Percentiles rank a stretch among this genome's conserved stretches.
Conservation (phyloP, 2,113 vertebrate genomes). For the Callipepla californica region DNA sequence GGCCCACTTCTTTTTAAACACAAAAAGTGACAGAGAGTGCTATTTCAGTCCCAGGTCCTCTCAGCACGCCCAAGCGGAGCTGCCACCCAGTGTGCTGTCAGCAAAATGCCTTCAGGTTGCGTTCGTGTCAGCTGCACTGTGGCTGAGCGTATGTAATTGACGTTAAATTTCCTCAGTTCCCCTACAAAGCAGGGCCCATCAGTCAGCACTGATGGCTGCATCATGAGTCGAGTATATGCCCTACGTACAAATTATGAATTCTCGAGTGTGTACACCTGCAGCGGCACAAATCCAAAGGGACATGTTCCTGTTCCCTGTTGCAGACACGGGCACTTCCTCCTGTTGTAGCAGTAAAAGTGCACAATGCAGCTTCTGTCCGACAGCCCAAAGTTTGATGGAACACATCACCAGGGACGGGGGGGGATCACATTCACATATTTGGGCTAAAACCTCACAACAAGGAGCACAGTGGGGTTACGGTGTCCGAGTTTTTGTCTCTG, state of each 20-base stretch:
- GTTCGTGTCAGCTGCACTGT: accelerated
- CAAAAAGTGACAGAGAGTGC: not conserved
- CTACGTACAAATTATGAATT: not conserved
- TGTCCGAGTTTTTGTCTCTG: not conserved
- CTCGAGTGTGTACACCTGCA: not conserved
- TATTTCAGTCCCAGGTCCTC: not conserved
- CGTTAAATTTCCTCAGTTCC: not conserved
- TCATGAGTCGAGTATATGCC: accelerated
- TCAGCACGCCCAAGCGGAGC: not conserved
- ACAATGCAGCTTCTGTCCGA: not conserved
- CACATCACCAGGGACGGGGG: not conserved
- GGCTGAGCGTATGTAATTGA: accelerated
- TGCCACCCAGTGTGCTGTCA: not conserved
- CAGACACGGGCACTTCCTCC: not conserved
- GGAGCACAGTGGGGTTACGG: not conserved
- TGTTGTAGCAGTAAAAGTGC: not conserved
- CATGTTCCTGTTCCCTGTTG: not conserved
- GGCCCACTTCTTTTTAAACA: not conserved
- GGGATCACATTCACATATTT: not conserved
- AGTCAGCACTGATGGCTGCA: not conserved
- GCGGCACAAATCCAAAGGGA: not conserved
- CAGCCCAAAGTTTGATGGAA: accelerated
- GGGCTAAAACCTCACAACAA: not conserved
- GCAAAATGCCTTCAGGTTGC: not conserved
- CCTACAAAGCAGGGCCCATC: not conserved